These are phyloP conservation scores for Mormoops blainvillei DNA, from an alignment of 2,113 vertebrate species.

Conservation along the genomic window DNA sequence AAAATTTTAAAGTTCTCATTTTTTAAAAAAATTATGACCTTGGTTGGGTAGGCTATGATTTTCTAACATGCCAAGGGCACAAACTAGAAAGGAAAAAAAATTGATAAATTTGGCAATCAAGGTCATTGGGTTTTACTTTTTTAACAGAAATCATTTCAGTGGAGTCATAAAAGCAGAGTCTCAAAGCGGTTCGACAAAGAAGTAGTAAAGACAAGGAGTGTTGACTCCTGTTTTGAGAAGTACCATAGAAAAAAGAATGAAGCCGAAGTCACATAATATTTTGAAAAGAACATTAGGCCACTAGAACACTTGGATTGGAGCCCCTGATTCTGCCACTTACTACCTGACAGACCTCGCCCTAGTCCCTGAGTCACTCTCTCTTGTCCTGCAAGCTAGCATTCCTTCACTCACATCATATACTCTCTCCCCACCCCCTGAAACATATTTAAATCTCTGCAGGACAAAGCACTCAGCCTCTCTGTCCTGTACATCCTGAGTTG, in stretches of 20 bases:
- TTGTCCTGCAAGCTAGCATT: not conserved
- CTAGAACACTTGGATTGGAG: not conserved
- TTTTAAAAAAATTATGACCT: not conserved
- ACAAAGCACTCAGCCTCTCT: not conserved
- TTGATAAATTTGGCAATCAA: not conserved
- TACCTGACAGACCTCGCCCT: not conserved
- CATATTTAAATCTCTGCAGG: not conserved
- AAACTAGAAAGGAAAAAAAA: not conserved
- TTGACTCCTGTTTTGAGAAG: not conserved
- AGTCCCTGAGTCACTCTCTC: not conserved
- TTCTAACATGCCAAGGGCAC: not conserved
- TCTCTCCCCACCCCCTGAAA: not conserved
- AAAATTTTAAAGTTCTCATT: conserved; percentile 18
- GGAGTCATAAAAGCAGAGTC: not conserved
- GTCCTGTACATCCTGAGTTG: not conserved
- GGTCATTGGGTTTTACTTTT: not conserved
- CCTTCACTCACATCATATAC: not conserved
- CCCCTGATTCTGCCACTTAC: not conserved
- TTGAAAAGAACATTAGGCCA: not conserved
- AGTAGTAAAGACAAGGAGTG: not conserved
- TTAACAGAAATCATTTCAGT: not conserved
- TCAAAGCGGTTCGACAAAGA: not conserved
- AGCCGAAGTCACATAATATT: not conserved
- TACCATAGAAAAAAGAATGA: not conserved
- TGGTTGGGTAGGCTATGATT: not conserved